Conservation (phyloP, 2,888 invertebrate species). For the Euzetes globulus region DNA sequence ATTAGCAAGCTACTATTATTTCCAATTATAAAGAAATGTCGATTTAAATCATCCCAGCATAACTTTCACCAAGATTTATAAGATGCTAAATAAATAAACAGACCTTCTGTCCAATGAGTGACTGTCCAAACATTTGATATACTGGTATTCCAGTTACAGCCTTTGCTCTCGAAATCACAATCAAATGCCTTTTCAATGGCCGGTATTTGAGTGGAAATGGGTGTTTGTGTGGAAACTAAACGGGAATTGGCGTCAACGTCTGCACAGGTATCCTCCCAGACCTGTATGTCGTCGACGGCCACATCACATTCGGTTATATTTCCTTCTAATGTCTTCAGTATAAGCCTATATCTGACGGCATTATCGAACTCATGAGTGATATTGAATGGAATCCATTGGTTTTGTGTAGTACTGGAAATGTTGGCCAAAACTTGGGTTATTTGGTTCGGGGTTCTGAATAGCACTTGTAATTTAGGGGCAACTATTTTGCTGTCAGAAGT, state of each 20-base stretch:
- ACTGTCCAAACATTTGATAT: not conserved
- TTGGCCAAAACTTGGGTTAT: not conserved
- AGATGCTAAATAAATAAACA: too few species aligned
- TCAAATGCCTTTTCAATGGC: not conserved
- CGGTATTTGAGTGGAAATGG: slow-evolving; percentile 25
- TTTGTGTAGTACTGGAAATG: not conserved
- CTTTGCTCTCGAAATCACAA: slow-evolving; percentile 12
- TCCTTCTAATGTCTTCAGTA: not conserved
- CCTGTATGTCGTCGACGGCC: slow-evolving; percentile 26
- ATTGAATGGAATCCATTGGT: not conserved
- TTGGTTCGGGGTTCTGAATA: not conserved
- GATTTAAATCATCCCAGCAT: too few species aligned
- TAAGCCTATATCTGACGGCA: not conserved
- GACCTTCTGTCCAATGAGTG: not conserved
- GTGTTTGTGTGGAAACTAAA: not conserved
- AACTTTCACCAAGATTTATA: too few species aligned
- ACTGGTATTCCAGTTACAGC: not conserved
- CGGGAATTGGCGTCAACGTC: not conserved
- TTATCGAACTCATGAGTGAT: not conserved
- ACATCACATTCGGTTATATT: not conserved
- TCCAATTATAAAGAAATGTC: too few species aligned
- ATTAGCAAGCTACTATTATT: not conserved
- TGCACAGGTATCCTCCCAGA: not conserved
- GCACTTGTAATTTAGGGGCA: not conserved
- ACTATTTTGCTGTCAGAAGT: slow-evolving; percentile 1